Evolutionary conservation across 2,888 invertebrate species (phyloP), one percentile per base, ranked within the genome.

Genomic region (Plusia festucae): DNA sequence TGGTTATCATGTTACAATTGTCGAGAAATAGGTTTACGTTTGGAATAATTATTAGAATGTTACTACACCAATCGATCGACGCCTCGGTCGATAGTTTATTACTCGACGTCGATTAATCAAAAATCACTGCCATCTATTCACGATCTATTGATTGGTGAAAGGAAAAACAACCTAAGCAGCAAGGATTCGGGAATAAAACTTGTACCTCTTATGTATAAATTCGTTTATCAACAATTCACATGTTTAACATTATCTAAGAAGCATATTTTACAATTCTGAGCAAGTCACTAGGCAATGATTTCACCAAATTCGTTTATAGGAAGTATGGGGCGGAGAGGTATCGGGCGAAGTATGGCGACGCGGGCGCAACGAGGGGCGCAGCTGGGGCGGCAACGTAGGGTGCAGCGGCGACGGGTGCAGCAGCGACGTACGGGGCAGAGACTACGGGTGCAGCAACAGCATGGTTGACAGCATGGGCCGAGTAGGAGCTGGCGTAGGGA

Each of bases 401-500:
- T 30, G 82, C 70, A n/a, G 46, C 76, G 2, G 80, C 74, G 49
- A 78, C 69, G 13, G 81, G 74, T 30, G 82, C 70, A 15, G 46
- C 73, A 70, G 84, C 76, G 2, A 81, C 74, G 44, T 78, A 70
- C 11, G 81, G 82, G 0, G 84, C 80, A 27, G 86, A 77, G 1
- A 94, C 85, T 6, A 96, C 95, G 0, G 97, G 97, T 11, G 97
- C 95, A 24, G 97, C 97, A 4, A 97, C 95, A 0, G 97, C 97
- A 81, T 97, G 97, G 91, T 97, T 97, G 63, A 97, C 95, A 20
- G 96, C 94, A 81, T 97, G 97, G 0, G 97, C 97, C 68, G 97
- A 97, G 91, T 97, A 97, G 15, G 97, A 97, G 79, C 96, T 96
- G 60, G 97, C 97, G 80, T 97, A 97, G 3, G 97, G 97, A 0